phyloP scores from a whole-genome alignment of 1,140 invertebrate genomes.

The Piezodorus guildinii region DNA sequence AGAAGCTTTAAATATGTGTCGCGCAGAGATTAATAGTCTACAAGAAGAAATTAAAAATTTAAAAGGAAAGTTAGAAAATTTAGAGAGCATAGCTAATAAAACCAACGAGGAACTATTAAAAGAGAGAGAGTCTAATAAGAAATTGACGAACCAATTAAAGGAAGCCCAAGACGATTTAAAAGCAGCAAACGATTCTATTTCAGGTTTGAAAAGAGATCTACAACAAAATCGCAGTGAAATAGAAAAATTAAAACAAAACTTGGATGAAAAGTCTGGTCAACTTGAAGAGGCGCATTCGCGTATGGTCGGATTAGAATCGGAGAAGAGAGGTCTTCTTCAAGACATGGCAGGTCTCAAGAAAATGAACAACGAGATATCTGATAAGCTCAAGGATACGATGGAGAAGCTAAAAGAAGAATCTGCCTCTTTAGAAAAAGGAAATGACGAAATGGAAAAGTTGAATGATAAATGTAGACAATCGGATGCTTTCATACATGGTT shows the following conservation, averaged over 20 bases:
- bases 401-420: neutral
- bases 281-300: neutral
- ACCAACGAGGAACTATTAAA: neutral
- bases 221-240: neutral
- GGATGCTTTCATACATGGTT: neutral
- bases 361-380: neutral
- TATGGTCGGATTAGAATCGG: neutral
- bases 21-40: neutral
- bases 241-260: neutral
- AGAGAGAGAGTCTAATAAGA: neutral
- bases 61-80: slow-evolving; percentile 1
- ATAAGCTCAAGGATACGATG: neutral
- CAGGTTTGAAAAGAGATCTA: slow-evolving; percentile 3
- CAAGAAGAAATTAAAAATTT: slow-evolving; percentile 10
- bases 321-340: neutral
- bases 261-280: neutral
- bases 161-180: neutral
- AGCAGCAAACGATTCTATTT: neutral
- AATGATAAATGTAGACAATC: neutral
- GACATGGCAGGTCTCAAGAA: slow-evolving; percentile 6
- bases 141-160: neutral
- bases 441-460: neutral
- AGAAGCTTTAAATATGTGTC: neutral
- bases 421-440: too few relatives aligned
- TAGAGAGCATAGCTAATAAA: neutral